Percentiles rank a stretch among this genome's conserved stretches.
Evolutionary conservation across 2,888 invertebrate species (phyloP).

Genomic region (Barypeithes pellucidus): DNA sequence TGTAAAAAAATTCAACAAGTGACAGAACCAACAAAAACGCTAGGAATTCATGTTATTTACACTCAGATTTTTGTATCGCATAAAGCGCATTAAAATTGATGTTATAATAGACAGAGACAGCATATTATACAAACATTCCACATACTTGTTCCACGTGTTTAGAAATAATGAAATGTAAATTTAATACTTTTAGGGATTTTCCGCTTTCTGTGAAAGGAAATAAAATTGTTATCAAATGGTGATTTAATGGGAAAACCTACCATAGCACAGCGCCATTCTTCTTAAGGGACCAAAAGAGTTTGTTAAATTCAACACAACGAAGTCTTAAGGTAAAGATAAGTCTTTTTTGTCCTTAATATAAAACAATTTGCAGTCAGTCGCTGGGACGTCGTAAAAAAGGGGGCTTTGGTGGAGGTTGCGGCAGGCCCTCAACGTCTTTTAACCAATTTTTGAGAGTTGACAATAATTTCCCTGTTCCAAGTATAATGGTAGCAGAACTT

Average conservation of each 20-base stretch:
- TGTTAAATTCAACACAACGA: constrained; percentile 59
- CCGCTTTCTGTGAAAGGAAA: not conserved
- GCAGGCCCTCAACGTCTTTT: constrained; percentile 86
- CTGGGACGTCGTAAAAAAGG: constrained; percentile 59
- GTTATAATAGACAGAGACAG: not conserved
- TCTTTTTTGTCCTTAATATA: constrained; percentile 42
- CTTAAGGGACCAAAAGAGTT: constrained; percentile 56
- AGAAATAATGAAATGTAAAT: not conserved
- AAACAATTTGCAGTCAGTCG: constrained; percentile 39
- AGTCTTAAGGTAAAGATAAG: constrained; percentile 54
- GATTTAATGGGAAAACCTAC: constrained; percentile 62
- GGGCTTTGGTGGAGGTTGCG: constrained; percentile 51
- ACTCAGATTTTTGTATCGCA: no score
- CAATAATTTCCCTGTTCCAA: constrained; percentile 94
- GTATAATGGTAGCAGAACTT: constrained; percentile 90
- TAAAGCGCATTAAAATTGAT: no score
- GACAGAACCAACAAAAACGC: no score
- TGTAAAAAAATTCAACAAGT: no score
- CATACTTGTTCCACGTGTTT: not conserved
- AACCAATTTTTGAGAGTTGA: constrained; percentile 93
- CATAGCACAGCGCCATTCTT: constrained; percentile 67
- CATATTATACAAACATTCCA: constrained; percentile 1
- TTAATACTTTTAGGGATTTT: not conserved
- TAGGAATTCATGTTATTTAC: no score
- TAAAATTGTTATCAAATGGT: not conserved